phyloP scores from a whole-genome alignment of 2,113 vertebrate genomes.

The Camarhynchus parvulus region DNA sequence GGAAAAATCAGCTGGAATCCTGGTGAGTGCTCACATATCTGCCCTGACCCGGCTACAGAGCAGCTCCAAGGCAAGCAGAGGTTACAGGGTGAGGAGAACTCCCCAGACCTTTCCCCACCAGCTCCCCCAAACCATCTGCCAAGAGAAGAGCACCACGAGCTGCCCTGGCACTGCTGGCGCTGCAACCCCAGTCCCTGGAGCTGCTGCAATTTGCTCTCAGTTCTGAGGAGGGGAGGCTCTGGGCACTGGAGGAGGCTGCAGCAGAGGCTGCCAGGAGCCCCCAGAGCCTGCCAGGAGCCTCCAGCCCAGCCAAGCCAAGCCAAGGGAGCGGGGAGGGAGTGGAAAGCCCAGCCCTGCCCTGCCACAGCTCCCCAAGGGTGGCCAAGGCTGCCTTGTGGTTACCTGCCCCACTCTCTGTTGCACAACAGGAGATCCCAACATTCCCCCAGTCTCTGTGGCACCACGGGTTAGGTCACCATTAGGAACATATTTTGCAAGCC shows the following conservation, averaged over 20 bases:
- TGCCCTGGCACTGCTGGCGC: fast-evolving
- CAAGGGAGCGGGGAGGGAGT: neutral
- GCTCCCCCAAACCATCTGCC: neutral
- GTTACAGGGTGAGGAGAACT: neutral
- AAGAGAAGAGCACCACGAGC: fast-evolving
- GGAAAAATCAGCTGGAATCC: neutral
- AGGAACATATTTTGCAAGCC: slow-evolving; percentile 70
- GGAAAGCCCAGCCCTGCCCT: neutral
- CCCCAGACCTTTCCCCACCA: neutral
- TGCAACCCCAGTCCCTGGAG: fast-evolving
- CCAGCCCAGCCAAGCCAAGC: slow-evolving; percentile 51
- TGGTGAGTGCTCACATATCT: neutral
- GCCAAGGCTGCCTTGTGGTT: slow-evolving; percentile 67
- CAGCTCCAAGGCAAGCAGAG: neutral
- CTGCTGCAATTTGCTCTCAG: neutral
- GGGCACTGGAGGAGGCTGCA: neutral
- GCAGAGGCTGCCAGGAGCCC: neutral
- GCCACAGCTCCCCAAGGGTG: neutral
- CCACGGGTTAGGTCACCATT: slow-evolving; percentile 43
- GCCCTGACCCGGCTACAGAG: neutral
- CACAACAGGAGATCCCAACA: slow-evolving; percentile 28
- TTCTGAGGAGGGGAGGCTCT: neutral
- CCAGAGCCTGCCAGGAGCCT: neutral
- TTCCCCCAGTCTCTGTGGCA: slow-evolving; percentile 66
- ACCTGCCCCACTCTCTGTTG: slow-evolving; percentile 49